Evolutionary conservation across 1,140 invertebrate species (phyloP).

Genomic region (Batillaria attramentaria): DNA sequence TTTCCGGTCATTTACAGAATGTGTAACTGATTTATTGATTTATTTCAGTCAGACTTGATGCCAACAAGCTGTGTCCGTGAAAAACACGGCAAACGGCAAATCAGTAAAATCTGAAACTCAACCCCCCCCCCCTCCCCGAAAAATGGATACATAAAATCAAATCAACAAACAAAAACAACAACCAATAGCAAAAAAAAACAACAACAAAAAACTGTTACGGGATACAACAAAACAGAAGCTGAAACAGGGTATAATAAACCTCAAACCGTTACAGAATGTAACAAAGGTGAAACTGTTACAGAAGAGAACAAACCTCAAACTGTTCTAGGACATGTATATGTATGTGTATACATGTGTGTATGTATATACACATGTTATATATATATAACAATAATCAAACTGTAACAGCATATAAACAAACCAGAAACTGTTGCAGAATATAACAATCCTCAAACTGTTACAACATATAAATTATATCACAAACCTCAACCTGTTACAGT

Average conservation of each 20-base stretch:
- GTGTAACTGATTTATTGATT: not conserved
- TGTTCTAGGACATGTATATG: not conserved
- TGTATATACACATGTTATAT: not conserved
- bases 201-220: not conserved
- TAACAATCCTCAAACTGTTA: not conserved
- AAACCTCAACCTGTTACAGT: not conserved
- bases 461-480: not conserved
- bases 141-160: not conserved
- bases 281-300: not conserved
- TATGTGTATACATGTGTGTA: not conserved
- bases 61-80: too few relatives aligned
- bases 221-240: not conserved
- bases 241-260: not conserved
- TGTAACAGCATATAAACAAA: not conserved
- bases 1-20: not conserved
- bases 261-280: not conserved
- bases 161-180: not conserved
- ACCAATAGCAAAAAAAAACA: not conserved
- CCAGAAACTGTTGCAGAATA: not conserved
- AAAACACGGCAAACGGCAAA: not conserved
- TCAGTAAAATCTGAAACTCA: not conserved
- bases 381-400: not conserved
- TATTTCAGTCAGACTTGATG: not conserved
- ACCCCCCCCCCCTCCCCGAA: not conserved
- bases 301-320: not conserved